Evolutionary conservation across 2,888 invertebrate genomes (phyloP).

Genomic region (Odontocolon sp.): DNA sequence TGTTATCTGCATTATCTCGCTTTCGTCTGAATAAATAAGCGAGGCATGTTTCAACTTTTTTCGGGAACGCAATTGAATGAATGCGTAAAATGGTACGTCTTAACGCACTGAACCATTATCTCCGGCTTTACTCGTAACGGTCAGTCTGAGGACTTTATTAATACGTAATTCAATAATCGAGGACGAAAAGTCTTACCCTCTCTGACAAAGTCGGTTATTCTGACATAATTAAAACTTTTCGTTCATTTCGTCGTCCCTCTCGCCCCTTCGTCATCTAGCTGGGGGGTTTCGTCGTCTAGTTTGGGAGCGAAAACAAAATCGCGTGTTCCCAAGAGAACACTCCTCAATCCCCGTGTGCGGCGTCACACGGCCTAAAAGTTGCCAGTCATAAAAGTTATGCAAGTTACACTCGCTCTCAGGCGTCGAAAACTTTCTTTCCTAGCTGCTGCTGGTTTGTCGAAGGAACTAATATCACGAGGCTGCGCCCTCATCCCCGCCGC

Average conservation of each 20-base stretch:
- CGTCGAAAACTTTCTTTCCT: conserved; percentile 54
- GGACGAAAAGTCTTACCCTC: conserved; percentile 31
- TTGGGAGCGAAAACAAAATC: conserved; percentile 55
- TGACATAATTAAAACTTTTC: conserved; percentile 61
- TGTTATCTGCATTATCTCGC: too few relatives aligned
- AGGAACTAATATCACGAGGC: conserved; percentile 70
- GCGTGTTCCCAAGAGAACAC: conserved; percentile 54
- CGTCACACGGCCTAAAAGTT: conserved; percentile 65
- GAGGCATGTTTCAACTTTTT: too few relatives aligned
- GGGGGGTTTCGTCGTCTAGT: too few relatives aligned
- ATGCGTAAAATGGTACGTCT: too few relatives aligned
- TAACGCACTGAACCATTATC: too few relatives aligned
- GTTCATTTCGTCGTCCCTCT: conserved; percentile 40
- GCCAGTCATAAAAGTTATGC: conserved; percentile 72
- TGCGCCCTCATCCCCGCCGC: conserved; percentile 28
- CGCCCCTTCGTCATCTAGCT: too few relatives aligned
- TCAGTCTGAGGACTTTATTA: conserved; percentile 1
- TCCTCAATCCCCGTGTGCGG: conserved; percentile 11
- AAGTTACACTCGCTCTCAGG: conserved; percentile 62
- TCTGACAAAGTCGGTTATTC: conserved; percentile 46
- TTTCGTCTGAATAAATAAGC: too few relatives aligned
- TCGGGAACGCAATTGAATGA: too few relatives aligned
- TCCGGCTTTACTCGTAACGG: too few relatives aligned
- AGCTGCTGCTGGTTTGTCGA: conserved; percentile 52
- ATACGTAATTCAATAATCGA: conserved; percentile 51